Evolutionary conservation across 2,797 vertebrate genomes (phyloP).

Genomic region (Staurois parvus): DNA sequence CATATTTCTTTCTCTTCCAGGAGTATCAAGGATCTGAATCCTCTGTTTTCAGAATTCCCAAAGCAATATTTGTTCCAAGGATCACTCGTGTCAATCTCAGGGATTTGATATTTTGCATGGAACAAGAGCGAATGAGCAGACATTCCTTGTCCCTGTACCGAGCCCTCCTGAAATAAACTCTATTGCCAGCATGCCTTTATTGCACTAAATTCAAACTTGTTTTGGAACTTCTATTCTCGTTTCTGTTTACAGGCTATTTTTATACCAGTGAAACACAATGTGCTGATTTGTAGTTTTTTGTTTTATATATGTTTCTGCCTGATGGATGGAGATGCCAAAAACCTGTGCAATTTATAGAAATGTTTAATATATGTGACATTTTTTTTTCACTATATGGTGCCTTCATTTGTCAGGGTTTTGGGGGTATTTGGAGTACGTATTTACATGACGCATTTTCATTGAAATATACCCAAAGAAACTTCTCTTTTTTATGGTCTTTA

Average conservation of each 20-base stretch:
- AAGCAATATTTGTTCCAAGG: conserved; percentile 76
- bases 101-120: conserved; percentile 93
- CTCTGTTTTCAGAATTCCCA: conserved; percentile 72
- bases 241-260: conserved; percentile 75
- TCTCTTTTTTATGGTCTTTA: background rate
- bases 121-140: conserved; percentile 84
- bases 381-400: background rate
- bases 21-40: conserved; percentile 68
- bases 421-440: background rate
- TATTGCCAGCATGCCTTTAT: background rate
- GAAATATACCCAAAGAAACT: background rate
- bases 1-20: conserved; percentile 64
- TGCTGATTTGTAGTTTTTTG: conserved; percentile 66
- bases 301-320: background rate
- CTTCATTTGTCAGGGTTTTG: background rate
- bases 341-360: background rate
- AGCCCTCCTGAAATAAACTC: conserved; percentile 82
- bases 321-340: background rate
- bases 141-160: conserved; percentile 86
- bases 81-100: conserved; percentile 86
- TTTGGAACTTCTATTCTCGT: conserved; percentile 67
- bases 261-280: conserved; percentile 60
- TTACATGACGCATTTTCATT: background rate
- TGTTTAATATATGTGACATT: background rate
- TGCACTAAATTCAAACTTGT: conserved; percentile 68